Evolutionary conservation across 2,888 invertebrate species (phyloP).

Genomic region (Epirrhoe alternata): DNA sequence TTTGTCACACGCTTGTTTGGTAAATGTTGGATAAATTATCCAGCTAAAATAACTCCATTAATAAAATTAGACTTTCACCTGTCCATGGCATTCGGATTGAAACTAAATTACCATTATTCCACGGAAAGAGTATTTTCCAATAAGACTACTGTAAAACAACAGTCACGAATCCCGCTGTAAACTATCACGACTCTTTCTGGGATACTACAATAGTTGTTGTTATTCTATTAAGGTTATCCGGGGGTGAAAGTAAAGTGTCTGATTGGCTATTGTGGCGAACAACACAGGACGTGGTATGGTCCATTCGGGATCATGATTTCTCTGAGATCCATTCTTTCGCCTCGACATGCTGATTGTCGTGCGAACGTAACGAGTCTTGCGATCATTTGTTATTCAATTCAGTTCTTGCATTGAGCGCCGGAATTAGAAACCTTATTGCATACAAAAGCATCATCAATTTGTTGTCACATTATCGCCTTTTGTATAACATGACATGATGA

Average conservation of each 20-base stretch:
- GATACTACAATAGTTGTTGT: constrained; percentile 77
- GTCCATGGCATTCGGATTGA: constrained; percentile 68
- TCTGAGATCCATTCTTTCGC: constrained; percentile 67
- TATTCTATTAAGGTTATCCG: constrained; percentile 75
- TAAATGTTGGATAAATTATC: constrained; percentile 44
- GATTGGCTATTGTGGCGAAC: constrained; percentile 73
- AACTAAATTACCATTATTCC: constrained; percentile 71
- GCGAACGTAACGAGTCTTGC: constrained; percentile 63
- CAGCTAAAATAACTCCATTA: constrained; percentile 58
- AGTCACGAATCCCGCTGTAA: constrained; percentile 79
- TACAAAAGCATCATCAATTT: constrained; percentile 62
- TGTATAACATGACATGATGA: constrained; percentile 18
- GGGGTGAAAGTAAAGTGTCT: constrained; percentile 78
- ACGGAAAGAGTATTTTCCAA: constrained; percentile 72
- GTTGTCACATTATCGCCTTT: constrained; percentile 45
- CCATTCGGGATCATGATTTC: constrained; percentile 75
- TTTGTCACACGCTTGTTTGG: constrained; percentile 41
- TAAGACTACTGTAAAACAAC: constrained; percentile 76
- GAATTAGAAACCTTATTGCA: constrained; percentile 65
- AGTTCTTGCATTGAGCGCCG: constrained; percentile 58
- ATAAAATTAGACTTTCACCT: constrained; percentile 69
- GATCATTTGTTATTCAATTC: constrained; percentile 75
- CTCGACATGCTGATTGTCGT: constrained; percentile 75
- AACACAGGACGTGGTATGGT: constrained; percentile 60
- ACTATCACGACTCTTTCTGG: constrained; percentile 76